Conservation (phyloP, 2,113 vertebrate genomes). For the Butastur rufipennis region DNA sequence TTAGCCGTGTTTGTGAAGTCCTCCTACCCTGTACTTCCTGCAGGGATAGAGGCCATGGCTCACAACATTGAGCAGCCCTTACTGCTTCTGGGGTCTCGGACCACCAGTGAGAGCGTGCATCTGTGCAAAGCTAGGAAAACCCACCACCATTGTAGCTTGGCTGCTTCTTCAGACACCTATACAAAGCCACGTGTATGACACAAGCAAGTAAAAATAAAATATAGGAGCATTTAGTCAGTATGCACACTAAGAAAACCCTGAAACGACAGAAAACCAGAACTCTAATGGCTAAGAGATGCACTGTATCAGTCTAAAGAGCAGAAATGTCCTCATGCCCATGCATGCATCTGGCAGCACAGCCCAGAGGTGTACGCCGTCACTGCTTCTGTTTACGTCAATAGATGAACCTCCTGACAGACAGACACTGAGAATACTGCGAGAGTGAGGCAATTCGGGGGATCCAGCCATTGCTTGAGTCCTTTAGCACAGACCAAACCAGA, state of each 20-base stretch:
- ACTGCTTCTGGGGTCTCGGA: neutral
- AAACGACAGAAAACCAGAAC: neutral
- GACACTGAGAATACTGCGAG: neutral
- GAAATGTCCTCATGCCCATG: neutral
- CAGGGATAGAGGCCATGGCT: neutral
- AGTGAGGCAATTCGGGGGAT: neutral
- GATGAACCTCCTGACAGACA: neutral
- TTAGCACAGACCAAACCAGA: neutral
- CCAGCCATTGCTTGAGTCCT: neutral
- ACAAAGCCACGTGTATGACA: neutral
- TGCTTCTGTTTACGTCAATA: neutral
- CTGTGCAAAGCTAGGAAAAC: neutral
- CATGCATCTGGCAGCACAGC: neutral
- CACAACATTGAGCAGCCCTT: neutral
- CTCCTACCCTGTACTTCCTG: neutral
- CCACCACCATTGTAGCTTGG: neutral
- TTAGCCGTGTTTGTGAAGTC: neutral
- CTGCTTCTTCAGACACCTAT: neutral
- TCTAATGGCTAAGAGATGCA: neutral
- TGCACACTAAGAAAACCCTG: neutral
- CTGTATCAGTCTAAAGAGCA: neutral
- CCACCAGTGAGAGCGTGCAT: neutral
- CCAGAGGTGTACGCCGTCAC: neutral
- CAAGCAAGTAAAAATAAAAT: neutral
- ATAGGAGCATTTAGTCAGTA: neutral